Evolutionary conservation across 1,140 invertebrate species (phyloP).

Genomic region (Eriocheir sinensis): DNA sequence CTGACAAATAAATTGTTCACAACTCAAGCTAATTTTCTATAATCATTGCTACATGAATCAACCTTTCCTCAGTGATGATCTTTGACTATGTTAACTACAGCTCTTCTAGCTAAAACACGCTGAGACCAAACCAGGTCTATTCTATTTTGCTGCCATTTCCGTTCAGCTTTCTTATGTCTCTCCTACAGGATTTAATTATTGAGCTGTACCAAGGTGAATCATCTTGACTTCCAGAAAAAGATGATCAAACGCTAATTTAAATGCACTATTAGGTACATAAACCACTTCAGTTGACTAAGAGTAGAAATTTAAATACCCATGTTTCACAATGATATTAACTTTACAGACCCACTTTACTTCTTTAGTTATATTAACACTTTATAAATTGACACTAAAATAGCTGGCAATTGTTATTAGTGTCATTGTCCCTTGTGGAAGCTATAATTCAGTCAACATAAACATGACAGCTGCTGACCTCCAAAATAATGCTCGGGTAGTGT

Average conservation of each 20-base stretch:
- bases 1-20: constrained; percentile 16
- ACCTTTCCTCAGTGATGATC: neutral
- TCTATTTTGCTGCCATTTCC: neutral
- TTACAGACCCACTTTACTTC: no score
- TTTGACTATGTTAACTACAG: neutral
- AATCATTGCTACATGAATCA: constrained; percentile 16
- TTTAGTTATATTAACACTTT: no score
- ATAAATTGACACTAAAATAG: no score
- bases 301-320: neutral
- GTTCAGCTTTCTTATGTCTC: neutral
- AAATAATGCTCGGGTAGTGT: no score
- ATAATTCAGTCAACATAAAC: no score
- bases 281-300: neutral
- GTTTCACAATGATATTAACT: no score
- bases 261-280: neutral
- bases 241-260: constrained; percentile 35
- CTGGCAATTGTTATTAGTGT: no score
- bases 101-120: neutral
- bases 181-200: neutral
- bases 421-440: no score
- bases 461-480: no score
- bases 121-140: neutral
- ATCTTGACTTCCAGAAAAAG: constrained; percentile 1
- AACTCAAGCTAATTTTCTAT: neutral
- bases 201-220: constrained; percentile 26